Base-by-base conservation (phyloP, 2,888 invertebrate species). In the Slavum lentiscoides region DNA sequence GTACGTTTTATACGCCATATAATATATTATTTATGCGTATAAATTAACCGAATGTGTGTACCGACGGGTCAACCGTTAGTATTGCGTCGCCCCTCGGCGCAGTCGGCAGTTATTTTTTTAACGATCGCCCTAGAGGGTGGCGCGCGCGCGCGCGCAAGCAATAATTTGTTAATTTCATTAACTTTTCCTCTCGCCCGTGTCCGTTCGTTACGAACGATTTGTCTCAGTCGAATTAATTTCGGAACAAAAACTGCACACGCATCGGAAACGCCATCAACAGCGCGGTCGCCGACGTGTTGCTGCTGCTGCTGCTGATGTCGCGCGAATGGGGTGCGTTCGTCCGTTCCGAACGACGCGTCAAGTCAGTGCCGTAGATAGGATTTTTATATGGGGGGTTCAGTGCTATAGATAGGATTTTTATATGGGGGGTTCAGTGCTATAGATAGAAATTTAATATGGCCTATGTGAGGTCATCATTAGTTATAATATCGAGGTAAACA, bases 201-300 rank as follows among this genome's bases (percentile, higher is more conserved):
- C n/a, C 61, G 70, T 80, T 80, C 39, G 77, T 80, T 80, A 70
- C 77, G 77, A 80, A 70, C 77, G 77, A 80, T 80, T 80, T 70
- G 77, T 80, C 70, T 80, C 77, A 64, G 77, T 64, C n/a, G 77
- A 80, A 80, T 80, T 80, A 80, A 80, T 80, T 80, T 80, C 55
- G 64, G 55, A 70, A 64, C 77, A 55, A 62, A 70, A 80, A 61
- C 76, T 58, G 21, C 37, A n/a, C 39, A n/a, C 37, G 43, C 76
- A 76, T 76, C 68, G 69, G 61, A 75, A 75, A 67, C 58, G 39
- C 75, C 75, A 75, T 67, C 66, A 68, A 61, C 49, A 61, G 30
- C 30, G 30, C 4, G 30, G 30, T 2, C 30, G n/a, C n/a, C n/a
- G n/a, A n/a, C 7, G 1, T 17, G 49, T 15, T 17, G 19, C 59